Base-by-base conservation (phyloP, 2,113 vertebrate species). In the Cyprinus carpio region DNA sequence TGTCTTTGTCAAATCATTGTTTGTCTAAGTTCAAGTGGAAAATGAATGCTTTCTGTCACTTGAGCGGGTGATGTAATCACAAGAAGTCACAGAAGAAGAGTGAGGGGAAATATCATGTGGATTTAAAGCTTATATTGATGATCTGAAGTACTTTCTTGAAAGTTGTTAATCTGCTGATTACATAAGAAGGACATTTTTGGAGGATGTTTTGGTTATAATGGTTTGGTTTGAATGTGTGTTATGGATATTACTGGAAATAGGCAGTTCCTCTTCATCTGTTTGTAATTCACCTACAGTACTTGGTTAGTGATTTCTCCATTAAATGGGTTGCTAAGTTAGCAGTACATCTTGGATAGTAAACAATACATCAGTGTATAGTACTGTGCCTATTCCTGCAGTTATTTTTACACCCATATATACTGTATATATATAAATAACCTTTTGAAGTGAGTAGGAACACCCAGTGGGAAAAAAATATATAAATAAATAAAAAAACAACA, bases 11-110 rank as follows among this genome's bases (percentile, higher is more conserved):
- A 84, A 58, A 23, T 54, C 4, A 7, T 20, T 87, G 84, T 90
- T 87, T 91, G 78, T 89, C 85, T 87, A 81, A 76, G 67, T 23
- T 37, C 31, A 9, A 13, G 23, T 7, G 40, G 62, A 29, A 80
- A 76, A 49, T 25, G 74, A 88, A 86, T 69, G 80, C 62, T 80
- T 87, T 34, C 0, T 81, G 34, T 27, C 6, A 29, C 27, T 83
- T 43, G 60, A 34, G 3, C 84, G 84, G 86, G 83, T 10, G 51
- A 23, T 4, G 85, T 60, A 13, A 49, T 54, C 46, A 15, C 43
- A 67, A 18, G 60, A 79, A 40, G 74, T 87, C 84, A 67, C 40
- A 51, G 40, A 83, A 79, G 58, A 27, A 64, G 58, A 76, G 60
- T 86, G 83, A 81, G 69, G 84, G 84, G 51, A 64, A 15, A 51